Conservation (phyloP, 2,797 vertebrate genomes). For the Gorsachius magnificus region DNA sequence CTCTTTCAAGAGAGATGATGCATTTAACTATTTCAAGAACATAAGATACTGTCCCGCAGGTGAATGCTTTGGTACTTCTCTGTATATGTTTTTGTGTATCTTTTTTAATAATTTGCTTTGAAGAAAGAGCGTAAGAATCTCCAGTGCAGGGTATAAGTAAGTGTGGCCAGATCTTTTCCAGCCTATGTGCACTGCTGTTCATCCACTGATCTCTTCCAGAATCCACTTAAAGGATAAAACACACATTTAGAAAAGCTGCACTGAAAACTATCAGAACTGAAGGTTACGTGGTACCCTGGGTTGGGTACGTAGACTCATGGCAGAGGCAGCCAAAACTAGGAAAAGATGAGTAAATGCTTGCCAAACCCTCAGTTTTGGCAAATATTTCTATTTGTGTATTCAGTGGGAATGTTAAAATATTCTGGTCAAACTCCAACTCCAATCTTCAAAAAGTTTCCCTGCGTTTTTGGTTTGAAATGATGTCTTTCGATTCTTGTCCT, state of each 20-base stretch:
- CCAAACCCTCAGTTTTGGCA: neutral
- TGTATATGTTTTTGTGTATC: fast-evolving
- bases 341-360: neutral
- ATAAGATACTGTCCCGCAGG: fast-evolving
- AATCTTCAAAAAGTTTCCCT: neutral
- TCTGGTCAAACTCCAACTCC: neutral
- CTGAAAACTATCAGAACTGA: fast-evolving
- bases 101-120: neutral
- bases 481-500: neutral
- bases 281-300: fast-evolving
- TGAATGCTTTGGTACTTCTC: neutral
- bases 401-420: neutral
- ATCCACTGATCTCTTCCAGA: neutral
- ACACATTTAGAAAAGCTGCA: fast-evolving
- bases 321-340: neutral
- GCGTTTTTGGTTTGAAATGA: neutral
- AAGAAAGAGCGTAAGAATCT: neutral
- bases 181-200: neutral
- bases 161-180: neutral
- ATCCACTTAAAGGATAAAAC: neutral
- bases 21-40: neutral
- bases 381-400: neutral
- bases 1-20: neutral
- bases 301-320: neutral
- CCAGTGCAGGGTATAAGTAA: fast-evolving